Base-by-base conservation (phyloP, 2,797 vertebrate genomes). In the Chromobotia macracanthus region DNA sequence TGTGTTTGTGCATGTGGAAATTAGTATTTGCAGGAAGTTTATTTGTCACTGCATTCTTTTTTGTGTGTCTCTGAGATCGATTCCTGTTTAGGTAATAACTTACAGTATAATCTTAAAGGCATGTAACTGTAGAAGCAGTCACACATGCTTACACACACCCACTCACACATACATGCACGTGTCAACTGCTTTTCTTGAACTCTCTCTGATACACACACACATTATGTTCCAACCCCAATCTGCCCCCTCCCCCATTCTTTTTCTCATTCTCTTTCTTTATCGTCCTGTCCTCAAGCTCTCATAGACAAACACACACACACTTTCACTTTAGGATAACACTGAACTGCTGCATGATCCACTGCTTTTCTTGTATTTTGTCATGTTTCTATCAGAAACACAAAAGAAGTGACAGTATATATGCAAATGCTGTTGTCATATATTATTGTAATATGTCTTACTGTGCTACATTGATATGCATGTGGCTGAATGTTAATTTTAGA, bases 331-430 rank as follows among this genome's bases (percentile, higher is more conserved):
- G 70, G 79, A 80, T 80, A 77, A 80, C 16, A 38, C 5, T 56
- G 35, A 55, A 79, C 38, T 55, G 46, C 38, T 55, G 55, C 60
- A 60, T 80, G 78, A 84, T 84, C 58, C 69, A 31, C 53, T 16
- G n/a, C 23, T 77, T 82, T 48, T 3, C 44, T 75, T 60, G 48
- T 46, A 35, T 69, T 71, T 23, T 50, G 38, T 23, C 15, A n/a
- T 56, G 60, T 44, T 74, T 82, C 69, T 70, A 64, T 78, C 50
- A 46, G 53, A 21, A 69, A 44, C 48, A 28, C 38, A 71, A 74
- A 67, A 63, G 67, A 80, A 35, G 38, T 74, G 71, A 60, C 13
- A 74, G 31, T 65, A 58, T 70, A 60, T 5, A 80, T 65, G 58
- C 58, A 71, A 72, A 79, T 79, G 10, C 5, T 60, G 12, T 35